Conservation (phyloP, 2,113 vertebrate species). For the Psophia crepitans region DNA sequence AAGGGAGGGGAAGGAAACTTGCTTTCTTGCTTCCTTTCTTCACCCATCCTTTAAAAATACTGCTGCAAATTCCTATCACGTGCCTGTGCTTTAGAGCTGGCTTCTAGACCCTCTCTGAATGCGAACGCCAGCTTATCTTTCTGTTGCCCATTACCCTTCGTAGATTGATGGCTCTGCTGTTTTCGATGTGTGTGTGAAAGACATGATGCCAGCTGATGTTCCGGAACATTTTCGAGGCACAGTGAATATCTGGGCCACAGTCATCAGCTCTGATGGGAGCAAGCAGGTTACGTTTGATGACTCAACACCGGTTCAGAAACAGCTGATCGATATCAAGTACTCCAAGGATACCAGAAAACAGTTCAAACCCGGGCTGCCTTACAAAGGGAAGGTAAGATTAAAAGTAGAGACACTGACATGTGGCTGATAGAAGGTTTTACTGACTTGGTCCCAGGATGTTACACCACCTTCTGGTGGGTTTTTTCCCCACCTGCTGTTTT, state of each 20-base stretch:
- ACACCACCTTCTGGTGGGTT: neutral
- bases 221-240: slow-evolving; percentile 90
- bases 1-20: neutral
- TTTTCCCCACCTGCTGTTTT: neutral
- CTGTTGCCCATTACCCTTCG: rapidly evolving
- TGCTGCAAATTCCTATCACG: neutral
- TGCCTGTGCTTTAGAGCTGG: neutral
- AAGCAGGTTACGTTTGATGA: slow-evolving; percentile 88
- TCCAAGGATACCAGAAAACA: slow-evolving; percentile 90
- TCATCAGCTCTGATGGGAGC: slow-evolving; percentile 83
- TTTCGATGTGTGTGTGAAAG: slow-evolving; percentile 88
- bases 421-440: neutral
- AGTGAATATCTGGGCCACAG: slow-evolving; percentile 87
- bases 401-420: rapidly evolving
- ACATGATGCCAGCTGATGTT: slow-evolving; percentile 89
- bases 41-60: neutral
- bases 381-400: slow-evolving; percentile 84
- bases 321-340: slow-evolving; percentile 91
- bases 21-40: neutral
- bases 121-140: neutral
- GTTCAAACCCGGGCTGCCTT: slow-evolving; percentile 92
- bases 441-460: neutral
- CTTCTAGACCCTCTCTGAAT: neutral
- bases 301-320: slow-evolving; percentile 88
- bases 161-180: slow-evolving; percentile 85